Evolutionary conservation across 53 echinoderm and acorn worm species (phyloP).

Genomic region (Actinopyga echinites): DNA sequence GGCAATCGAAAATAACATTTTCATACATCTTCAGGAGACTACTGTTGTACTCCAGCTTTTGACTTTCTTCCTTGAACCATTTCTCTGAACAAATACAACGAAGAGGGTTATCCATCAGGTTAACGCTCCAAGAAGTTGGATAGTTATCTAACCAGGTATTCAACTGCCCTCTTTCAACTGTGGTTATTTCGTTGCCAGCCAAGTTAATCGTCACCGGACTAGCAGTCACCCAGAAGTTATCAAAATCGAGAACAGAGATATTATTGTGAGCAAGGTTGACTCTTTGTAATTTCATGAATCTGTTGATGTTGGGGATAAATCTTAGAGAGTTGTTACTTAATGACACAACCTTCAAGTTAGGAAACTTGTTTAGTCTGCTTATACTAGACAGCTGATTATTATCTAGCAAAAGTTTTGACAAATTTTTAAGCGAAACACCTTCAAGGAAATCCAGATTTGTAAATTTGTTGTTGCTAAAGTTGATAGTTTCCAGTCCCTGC

Average conservation of each 20-base stretch:
- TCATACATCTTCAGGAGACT: slow-evolving; percentile 2
- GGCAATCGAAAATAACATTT: neutral
- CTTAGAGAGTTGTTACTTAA: neutral
- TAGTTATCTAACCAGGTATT: neutral
- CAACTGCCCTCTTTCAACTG: neutral
- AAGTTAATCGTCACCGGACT: slow-evolving; percentile 12
- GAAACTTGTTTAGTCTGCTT: neutral
- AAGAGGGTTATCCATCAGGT: neutral
- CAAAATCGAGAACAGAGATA: slow-evolving; percentile 15
- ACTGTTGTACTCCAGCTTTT: neutral
- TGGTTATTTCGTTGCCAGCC: neutral
- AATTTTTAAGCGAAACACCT: neutral
- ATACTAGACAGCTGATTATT: neutral
- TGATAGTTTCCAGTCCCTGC: neutral
- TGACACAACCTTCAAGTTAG: neutral
- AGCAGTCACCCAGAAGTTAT: neutral
- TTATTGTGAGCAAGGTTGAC: slow-evolving; percentile 11
- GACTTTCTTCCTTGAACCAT: slow-evolving; percentile 11
- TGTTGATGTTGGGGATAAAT: slow-evolving; percentile 5
- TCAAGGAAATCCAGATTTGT: slow-evolving; percentile 1
- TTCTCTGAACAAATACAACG: slow-evolving; percentile 12
- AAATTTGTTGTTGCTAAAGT: slow-evolving; percentile 17
- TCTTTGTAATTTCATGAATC: neutral
- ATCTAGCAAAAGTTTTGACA: neutral
- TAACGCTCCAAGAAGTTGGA: neutral